Percentiles rank a stretch among this genome's conserved stretches.
Conservation (phyloP, 2,113 vertebrate genomes). For the Nansenia antarctica region DNA sequence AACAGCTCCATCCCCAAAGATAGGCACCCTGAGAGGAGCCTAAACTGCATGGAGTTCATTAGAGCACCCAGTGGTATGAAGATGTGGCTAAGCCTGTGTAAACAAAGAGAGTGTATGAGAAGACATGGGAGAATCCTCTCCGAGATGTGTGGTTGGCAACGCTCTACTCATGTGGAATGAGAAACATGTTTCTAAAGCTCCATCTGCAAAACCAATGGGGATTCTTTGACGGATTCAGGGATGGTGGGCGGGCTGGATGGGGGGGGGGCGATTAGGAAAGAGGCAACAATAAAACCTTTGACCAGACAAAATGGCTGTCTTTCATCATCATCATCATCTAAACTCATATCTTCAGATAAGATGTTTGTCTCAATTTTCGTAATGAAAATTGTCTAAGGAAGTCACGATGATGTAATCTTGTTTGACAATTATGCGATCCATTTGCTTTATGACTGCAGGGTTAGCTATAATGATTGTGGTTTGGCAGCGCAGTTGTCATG, state of each 20-base stretch:
- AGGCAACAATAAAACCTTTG: conserved; percentile 30
- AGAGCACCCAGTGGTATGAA: conserved; percentile 36
- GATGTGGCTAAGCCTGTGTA: conserved; percentile 29
- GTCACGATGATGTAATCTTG: conserved; percentile 7
- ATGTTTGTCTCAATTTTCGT: conserved; percentile 28
- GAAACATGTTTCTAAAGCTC: conserved; percentile 45
- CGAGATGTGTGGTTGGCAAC: conserved; percentile 27
- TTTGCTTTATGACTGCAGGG: background rate
- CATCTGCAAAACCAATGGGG: conserved; percentile 23
- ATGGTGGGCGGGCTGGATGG: background rate
- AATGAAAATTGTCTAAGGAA: conserved; percentile 15
- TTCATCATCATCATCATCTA: conserved; percentile 30
- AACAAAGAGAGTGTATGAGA: conserved; percentile 41
- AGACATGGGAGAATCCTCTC: conserved; percentile 16
- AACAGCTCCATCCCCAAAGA: conserved; percentile 29
- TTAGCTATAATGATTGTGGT: background rate
- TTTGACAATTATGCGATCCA: conserved; percentile 1
- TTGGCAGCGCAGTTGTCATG: background rate
- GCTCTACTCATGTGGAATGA: conserved; percentile 40
- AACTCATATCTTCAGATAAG: conserved; percentile 33
- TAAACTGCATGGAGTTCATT: conserved; percentile 48
- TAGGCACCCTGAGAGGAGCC: conserved; percentile 23
- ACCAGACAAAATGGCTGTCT: conserved; percentile 1
- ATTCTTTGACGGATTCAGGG: conserved; percentile 25
- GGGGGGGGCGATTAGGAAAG: conserved; percentile 8